Evolutionary conservation across 2,888 invertebrate genomes (phyloP).

Genomic region (Pemphredon lugubris): DNA sequence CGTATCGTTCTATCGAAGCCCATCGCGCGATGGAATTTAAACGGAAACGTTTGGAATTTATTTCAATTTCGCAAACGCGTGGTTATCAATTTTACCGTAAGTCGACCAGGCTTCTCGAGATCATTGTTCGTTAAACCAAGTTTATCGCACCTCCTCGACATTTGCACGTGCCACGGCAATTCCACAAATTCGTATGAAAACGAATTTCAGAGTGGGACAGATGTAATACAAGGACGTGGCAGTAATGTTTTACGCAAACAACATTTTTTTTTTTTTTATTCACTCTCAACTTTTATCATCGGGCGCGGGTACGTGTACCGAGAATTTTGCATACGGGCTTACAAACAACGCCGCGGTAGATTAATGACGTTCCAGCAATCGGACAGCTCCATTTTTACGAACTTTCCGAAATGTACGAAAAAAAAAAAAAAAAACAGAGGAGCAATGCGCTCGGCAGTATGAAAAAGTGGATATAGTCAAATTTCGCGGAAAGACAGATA

Average conservation of each 20-base stretch:
- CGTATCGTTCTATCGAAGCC: conserved; percentile 4
- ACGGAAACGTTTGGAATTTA: neutral
- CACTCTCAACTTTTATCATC: neutral
- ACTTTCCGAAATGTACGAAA: neutral
- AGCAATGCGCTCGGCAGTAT: too few species aligned
- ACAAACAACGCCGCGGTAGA: neutral
- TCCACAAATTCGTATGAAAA: too few species aligned
- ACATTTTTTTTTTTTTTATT: neutral
- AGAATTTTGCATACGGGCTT: neutral
- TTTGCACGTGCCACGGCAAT: too few species aligned
- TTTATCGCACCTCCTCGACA: too few species aligned
- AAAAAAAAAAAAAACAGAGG: neutral
- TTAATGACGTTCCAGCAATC: conserved; percentile 2
- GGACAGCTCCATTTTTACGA: neutral
- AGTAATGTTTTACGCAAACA: neutral
- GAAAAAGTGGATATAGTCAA: too few species aligned
- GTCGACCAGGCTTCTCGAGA: too few species aligned
- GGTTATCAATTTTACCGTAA: neutral
- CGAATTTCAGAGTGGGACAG: too few species aligned
- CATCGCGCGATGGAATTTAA: neutral
- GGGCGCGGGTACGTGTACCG: neutral
- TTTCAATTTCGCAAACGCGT: neutral
- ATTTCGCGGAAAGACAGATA: neutral
- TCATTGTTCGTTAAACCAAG: too few species aligned
- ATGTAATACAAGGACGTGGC: neutral